Conservation (phyloP, 2,797 vertebrate species). For the Poecile montanus region DNA sequence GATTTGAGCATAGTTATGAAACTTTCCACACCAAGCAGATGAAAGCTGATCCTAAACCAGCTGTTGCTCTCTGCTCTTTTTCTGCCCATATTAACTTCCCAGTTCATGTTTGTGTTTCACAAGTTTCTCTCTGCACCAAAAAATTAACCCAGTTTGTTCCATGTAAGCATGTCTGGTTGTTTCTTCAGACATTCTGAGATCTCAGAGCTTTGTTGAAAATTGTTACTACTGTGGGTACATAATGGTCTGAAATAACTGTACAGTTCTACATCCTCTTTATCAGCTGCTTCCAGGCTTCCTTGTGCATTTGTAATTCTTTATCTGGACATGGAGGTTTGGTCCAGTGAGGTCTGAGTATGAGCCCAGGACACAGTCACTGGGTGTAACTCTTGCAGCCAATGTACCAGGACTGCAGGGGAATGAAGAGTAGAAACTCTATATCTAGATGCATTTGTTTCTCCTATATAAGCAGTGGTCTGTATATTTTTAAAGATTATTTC, state of each 20-base stretch:
- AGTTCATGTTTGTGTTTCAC: background rate
- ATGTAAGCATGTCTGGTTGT: background rate
- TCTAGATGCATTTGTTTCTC: background rate
- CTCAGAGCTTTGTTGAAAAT: background rate
- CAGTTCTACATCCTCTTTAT: background rate
- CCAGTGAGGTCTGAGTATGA: background rate
- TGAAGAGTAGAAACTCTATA: background rate
- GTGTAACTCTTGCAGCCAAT: background rate
- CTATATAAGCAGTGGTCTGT: background rate
- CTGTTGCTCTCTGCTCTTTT: background rate
- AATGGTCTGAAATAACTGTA: background rate
- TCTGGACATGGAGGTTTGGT: background rate
- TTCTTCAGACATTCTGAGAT: background rate
- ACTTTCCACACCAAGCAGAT: background rate
- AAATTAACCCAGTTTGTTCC: background rate
- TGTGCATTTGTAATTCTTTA: background rate
- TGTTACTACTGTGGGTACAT: background rate
- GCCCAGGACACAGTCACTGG: background rate
- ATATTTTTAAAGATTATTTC: rapidly evolving
- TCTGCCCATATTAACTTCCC: background rate
- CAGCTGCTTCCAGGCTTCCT: background rate
- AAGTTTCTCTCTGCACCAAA: background rate
- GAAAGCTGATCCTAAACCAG: background rate
- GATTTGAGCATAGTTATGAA: background rate
- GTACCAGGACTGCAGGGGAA: background rate